Percentiles rank a stretch among this genome's conserved stretches.
phyloP scores from a whole-genome alignment of 1,140 invertebrate genomes.

The Trichonephila clavipes region DNA sequence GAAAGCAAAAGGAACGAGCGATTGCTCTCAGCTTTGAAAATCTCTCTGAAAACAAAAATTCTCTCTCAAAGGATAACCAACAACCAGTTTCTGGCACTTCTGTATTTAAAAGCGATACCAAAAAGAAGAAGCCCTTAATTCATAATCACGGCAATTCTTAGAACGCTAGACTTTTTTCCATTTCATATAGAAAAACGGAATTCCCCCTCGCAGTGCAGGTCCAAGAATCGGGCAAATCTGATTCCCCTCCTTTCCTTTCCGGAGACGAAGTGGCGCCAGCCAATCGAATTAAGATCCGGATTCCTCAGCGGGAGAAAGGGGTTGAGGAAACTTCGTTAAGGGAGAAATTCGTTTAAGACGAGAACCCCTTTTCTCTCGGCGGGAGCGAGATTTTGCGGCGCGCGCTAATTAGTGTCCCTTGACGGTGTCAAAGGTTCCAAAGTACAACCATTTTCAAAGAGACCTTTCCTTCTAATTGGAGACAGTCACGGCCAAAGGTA shows the following conservation, averaged over 20 bases:
- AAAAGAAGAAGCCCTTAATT: too few species aligned
- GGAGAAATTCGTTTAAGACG: slow-evolving; percentile 67
- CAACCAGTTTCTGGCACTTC: too few species aligned
- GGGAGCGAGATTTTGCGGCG: slow-evolving; percentile 13
- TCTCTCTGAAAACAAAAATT: too few species aligned
- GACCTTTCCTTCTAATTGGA: slow-evolving; percentile 65
- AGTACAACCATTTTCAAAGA: slow-evolving; percentile 67
- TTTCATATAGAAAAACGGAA: neutral
- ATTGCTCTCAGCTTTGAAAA: too few species aligned
- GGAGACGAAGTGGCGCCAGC: neutral
- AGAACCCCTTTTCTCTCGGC: neutral
- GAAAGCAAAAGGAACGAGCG: too few species aligned
- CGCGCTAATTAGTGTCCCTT: slow-evolving; percentile 43
- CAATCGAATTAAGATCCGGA: slow-evolving; percentile 65
- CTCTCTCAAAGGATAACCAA: too few species aligned
- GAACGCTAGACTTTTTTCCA: neutral
- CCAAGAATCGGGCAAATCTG: too few species aligned
- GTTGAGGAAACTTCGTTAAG: slow-evolving; percentile 54
- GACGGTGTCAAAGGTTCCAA: slow-evolving; percentile 64
- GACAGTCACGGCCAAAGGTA: neutral
- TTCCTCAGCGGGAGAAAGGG: slow-evolving; percentile 49
- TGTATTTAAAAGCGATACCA: too few species aligned
- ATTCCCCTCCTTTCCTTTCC: neutral
- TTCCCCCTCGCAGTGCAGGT: neutral
- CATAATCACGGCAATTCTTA: too few species aligned